Evolutionary conservation across 2,113 vertebrate genomes (phyloP).

Genomic region (Corythornis madagascariensis): DNA sequence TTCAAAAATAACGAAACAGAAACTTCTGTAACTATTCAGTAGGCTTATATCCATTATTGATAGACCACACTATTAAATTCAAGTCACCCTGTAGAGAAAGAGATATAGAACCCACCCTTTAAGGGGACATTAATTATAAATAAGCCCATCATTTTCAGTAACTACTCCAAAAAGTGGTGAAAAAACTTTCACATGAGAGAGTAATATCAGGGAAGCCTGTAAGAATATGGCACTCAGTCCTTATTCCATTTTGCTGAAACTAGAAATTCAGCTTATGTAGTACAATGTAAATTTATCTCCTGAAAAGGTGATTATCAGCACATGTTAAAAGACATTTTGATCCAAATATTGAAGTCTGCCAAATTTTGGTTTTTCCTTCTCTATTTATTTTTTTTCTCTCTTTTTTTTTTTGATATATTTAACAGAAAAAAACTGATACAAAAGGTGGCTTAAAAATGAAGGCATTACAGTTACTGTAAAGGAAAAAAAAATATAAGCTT

Average conservation of each 20-base stretch:
- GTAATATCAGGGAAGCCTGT: background rate
- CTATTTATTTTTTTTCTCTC: background rate
- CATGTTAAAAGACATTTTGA: background rate
- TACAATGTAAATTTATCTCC: background rate
- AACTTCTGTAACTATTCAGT: background rate
- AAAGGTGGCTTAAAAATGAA: background rate
- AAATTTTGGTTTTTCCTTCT: fast-evolving
- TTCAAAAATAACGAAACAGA: constrained; percentile 3
- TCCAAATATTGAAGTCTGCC: background rate
- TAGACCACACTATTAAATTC: background rate
- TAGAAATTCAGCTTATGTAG: background rate
- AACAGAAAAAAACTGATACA: background rate
- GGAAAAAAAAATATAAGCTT: background rate
- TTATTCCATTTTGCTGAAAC: background rate
- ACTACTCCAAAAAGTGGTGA: background rate
- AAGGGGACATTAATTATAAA: background rate
- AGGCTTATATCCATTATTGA: background rate
- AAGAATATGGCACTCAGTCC: background rate
- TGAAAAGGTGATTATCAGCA: background rate
- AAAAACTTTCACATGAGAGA: background rate
- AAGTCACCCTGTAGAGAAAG: background rate
- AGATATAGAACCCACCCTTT: background rate
- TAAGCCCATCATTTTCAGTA: background rate
- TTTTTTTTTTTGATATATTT: background rate
- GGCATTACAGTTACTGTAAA: background rate